Base-by-base conservation (phyloP, 1,140 invertebrate genomes). In the Atta cephalotes region DNA sequence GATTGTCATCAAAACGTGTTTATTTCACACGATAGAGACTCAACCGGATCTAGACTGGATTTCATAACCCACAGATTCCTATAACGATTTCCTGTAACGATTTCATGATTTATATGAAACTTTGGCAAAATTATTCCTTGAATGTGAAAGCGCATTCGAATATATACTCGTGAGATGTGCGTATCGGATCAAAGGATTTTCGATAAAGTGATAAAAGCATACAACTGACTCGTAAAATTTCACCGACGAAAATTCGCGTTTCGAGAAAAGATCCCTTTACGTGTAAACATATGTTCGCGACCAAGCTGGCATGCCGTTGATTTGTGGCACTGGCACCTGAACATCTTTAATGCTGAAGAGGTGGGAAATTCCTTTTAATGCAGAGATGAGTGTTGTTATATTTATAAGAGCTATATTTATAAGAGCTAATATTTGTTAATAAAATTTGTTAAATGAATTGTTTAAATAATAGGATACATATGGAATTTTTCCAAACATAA, bases 1-100 rank as follows among this genome's bases (percentile, higher is more conserved):
- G 25, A 86, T 89, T 86, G 80, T 89, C 68, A 18, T 51, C 0
- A 78, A 51, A 84, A 87, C 80, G 85, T 87, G 89, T 60, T 65
- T 60, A 49, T 68, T n/a, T 31, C 39, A 39, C 45, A 31, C 63
- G n/a, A n/a, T 12, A 0, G 60, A 21, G 39, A 62, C 68, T 90
- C 87, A 87, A 72, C 88, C 77, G 87, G 72, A 87, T 87, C 74
- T 62, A n/a, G 51, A 87, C 56, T 62, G 70, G 18, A 31, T 53
- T 85, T 88, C 53, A 71, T 49, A 77, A 72, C 45, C 0, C 21
- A 31, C 21, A 31, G 9, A 28, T 68, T 66, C 85, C 77, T 21
- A 28, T 21, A 21, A 21, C 21, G 21, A 21, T 72, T 85, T 76
- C 72, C 21, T 16, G 39, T n/a, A 56, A 84, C 25, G 31, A 71